phyloP scores from a whole-genome alignment of 2,888 invertebrate species.

The Orthosia gracilis region DNA sequence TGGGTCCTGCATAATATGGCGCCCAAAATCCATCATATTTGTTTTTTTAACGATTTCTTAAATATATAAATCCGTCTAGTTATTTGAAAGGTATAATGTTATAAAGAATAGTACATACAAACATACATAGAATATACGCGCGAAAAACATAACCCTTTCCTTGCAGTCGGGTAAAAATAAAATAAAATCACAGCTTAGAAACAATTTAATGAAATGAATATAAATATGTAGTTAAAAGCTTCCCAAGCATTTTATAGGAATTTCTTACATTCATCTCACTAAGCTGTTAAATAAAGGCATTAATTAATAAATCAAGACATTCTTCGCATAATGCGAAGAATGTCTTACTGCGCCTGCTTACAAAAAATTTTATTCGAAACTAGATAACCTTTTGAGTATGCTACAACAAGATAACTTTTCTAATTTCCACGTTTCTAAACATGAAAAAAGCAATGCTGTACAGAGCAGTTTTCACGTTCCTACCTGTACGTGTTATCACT shows the following conservation, averaged over 20 bases:
- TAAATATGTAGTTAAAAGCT: no score
- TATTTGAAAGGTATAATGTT: no score
- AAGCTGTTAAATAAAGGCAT: neutral
- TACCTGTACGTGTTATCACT: neutral
- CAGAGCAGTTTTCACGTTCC: conserved; percentile 14
- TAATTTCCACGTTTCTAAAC: conserved; percentile 20
- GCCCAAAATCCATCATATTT: no score
- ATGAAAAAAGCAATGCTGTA: conserved; percentile 15
- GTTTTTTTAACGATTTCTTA: no score
- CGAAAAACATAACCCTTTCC: no score
- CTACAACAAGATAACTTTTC: conserved; percentile 34
- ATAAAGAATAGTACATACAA: no score
- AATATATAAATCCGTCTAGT: no score
- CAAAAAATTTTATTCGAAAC: conserved; percentile 3
- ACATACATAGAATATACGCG: no score
- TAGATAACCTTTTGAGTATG: conserved; percentile 8
- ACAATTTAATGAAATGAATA: no score
- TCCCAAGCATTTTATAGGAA: no score
- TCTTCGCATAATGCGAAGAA: conserved; percentile 4
- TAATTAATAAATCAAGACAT: conserved; percentile 31
- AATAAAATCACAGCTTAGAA: no score
- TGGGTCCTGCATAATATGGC: no score
- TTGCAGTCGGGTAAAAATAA: neutral
- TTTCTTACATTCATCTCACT: neutral
- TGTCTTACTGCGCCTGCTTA: neutral